These are phyloP conservation scores for Nilaparvata lugens DNA, from an alignment of 1,140 invertebrate species.

Conservation along the genomic window DNA sequence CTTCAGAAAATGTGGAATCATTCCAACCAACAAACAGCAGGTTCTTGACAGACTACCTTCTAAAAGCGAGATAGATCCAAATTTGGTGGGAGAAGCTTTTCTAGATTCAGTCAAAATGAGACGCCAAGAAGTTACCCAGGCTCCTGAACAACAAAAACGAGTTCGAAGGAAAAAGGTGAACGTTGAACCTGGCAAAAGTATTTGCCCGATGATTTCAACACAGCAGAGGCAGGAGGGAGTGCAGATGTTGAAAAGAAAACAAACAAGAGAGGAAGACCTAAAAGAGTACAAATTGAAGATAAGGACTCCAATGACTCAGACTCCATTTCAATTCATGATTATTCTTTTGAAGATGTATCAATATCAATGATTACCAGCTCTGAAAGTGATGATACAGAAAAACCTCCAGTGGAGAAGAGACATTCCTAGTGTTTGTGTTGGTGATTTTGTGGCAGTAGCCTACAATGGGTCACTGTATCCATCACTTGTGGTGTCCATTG, in stretches of 20 bases:
- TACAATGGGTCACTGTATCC: background rate
- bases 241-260: no score
- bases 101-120: background rate
- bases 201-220: no score
- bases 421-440: no score
- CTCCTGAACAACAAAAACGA: background rate
- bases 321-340: no score
- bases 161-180: slow-evolving; percentile 6
- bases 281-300: no score
- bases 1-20: slow-evolving; percentile 19
- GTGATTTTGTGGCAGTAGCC: background rate
- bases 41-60: slow-evolving; percentile 14
- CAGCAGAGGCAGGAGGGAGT: no score
- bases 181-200: background rate
- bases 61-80: background rate
- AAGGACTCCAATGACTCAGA: no score
- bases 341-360: background rate
- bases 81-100: slow-evolving; percentile 12
- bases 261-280: no score
- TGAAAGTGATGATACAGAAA: background rate
- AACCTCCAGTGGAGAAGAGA: background rate
- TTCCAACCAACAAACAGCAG: slow-evolving; percentile 14
- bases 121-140: slow-evolving; percentile 7
- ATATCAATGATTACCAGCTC: background rate
- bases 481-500: background rate